Evolutionary conservation across 2,113 vertebrate genomes (phyloP).

Genomic region (Manacus vitellinus): DNA sequence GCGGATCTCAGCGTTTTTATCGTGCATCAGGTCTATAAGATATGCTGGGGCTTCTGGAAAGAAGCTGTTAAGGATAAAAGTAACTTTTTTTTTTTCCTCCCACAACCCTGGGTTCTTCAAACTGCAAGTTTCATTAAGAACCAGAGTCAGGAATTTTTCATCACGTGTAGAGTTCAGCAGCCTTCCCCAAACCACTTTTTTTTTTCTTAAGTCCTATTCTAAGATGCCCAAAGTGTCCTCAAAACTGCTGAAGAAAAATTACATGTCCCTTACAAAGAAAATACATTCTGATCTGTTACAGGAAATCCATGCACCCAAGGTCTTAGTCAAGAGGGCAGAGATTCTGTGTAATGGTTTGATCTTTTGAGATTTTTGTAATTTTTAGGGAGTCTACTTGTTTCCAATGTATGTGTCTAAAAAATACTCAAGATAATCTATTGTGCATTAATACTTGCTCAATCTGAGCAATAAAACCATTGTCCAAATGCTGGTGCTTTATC

Average conservation of each 20-base stretch:
- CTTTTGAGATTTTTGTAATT: not conserved
- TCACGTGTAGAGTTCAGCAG: not conserved
- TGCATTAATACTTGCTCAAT: not conserved
- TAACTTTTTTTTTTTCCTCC: fast-evolving
- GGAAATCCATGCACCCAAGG: not conserved
- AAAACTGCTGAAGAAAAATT: not conserved
- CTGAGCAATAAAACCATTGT: not conserved
- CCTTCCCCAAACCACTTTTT: not conserved
- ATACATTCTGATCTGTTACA: not conserved
- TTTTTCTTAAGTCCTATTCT: not conserved
- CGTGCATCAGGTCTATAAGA: constrained; percentile 96
- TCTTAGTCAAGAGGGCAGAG: not conserved
- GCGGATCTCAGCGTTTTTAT: constrained; percentile 93
- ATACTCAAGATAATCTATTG: not conserved
- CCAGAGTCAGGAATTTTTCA: not conserved
- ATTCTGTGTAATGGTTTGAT: not conserved
- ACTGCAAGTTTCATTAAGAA: not conserved
- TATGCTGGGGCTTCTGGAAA: constrained; percentile 92
- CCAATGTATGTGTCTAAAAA: not conserved
- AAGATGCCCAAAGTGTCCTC: not conserved
- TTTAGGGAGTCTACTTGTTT: not conserved
- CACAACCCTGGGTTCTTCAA: not conserved
- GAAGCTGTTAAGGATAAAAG: constrained; percentile 75
- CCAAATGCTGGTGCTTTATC: not conserved
- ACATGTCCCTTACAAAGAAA: not conserved